A percentile compares a stretch with the other conserved stretches of the same genome.
phyloP scores from a whole-genome alignment of 2,888 invertebrate species.

The Drosophila kuntzei region DNA sequence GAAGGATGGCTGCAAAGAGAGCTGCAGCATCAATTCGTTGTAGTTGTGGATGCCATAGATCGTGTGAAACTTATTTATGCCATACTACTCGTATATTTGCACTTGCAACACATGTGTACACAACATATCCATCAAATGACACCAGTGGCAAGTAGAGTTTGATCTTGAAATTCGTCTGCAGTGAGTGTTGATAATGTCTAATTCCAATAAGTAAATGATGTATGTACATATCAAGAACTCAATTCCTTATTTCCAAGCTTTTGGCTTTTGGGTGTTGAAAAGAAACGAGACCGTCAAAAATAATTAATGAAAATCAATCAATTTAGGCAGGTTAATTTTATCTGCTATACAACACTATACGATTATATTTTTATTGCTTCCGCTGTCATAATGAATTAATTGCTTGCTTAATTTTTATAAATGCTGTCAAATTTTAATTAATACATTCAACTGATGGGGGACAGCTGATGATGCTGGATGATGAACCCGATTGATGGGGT shows the following conservation, averaged over 20 bases:
- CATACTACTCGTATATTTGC: conserved; percentile 3
- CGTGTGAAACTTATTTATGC: conserved; percentile 47
- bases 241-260: neutral
- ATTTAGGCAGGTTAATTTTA: neutral
- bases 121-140: conserved; percentile 1
- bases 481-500: conserved; percentile 10
- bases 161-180: neutral
- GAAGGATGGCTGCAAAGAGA: conserved; percentile 42
- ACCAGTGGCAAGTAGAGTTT: conserved; percentile 1
- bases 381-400: conserved; percentile 16
- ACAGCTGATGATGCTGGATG: neutral
- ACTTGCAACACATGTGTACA: conserved; percentile 1
- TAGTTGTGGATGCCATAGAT: conserved; percentile 28
- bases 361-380: conserved; percentile 8
- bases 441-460: conserved; percentile 1
- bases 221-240: neutral
- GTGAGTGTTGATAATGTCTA: neutral
- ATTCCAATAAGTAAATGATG: no score
- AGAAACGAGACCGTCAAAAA: neutral
- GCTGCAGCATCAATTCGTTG: conserved; percentile 1
- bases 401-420: conserved; percentile 15
- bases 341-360: conserved; percentile 2
- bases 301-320: neutral
- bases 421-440: conserved; percentile 17
- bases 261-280: neutral